Evolutionary conservation across 2,888 invertebrate species (phyloP).

Genomic region (Drosophila mulleri): DNA sequence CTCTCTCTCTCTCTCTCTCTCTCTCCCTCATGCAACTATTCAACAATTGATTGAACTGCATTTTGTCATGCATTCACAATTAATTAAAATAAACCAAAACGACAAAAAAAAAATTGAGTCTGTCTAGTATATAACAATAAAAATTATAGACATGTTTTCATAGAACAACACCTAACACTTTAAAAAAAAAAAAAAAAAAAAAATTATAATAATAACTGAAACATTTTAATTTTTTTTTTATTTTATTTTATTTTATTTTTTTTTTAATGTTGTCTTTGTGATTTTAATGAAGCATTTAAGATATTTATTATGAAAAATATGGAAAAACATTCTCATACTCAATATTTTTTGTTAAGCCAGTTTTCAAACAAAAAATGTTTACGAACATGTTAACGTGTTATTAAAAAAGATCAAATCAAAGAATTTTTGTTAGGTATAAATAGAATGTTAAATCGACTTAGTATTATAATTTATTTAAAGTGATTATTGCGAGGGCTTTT

Average conservation of each 20-base stretch:
- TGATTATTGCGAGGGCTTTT: no score
- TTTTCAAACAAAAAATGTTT: neutral
- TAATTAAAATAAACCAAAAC: conserved; percentile 11
- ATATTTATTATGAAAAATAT: neutral
- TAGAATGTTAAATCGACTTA: neutral
- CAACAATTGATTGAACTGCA: conserved; percentile 59
- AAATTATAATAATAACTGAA: neutral
- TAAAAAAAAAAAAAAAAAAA: neutral
- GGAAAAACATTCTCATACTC: neutral
- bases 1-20: no score
- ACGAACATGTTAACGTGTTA: neutral
- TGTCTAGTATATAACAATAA: neutral
- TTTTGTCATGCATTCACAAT: conserved; percentile 73
- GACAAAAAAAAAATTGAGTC: neutral
- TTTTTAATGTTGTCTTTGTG: conserved; percentile 6
- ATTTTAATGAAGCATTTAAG: conserved; percentile 9
- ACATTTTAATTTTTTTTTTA: neutral
- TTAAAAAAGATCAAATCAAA: neutral
- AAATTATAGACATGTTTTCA: conserved; percentile 7
- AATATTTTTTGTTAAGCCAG: neutral
- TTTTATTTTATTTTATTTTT: no score
- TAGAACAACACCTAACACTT: conserved; percentile 14
- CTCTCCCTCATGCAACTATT: conserved; percentile 1
- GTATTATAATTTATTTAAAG: neutral
- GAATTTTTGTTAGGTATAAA: neutral